A percentile compares a stretch with the other conserved stretches of the same genome.
Evolutionary conservation across 1,140 invertebrate species (phyloP).

Genomic region (Xylocopa sonorina): DNA sequence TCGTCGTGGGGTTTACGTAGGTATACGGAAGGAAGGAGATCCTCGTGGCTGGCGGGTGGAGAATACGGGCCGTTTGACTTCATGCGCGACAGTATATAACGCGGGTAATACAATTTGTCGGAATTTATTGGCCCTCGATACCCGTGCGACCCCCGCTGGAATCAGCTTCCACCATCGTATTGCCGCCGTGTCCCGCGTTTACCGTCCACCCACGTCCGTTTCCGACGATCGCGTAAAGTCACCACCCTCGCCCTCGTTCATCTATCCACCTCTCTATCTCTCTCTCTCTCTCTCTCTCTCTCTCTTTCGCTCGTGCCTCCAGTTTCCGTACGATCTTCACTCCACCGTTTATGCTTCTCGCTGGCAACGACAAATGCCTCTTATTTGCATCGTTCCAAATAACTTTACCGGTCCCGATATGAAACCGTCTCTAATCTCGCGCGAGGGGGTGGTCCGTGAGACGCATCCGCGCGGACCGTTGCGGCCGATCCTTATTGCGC

Average conservation of each 20-base stretch:
- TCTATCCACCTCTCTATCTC: not conserved
- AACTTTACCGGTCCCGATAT: conserved; percentile 15
- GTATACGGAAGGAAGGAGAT: conserved; percentile 32
- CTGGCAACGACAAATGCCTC: not conserved
- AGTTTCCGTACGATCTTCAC: not conserved
- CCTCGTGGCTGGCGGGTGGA: conserved; percentile 26
- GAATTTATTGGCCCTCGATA: conserved; percentile 74
- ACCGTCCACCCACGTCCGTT: conserved; percentile 56
- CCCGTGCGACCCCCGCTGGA: conserved; percentile 49
- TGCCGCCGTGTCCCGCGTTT: conserved; percentile 43
- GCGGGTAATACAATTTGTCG: conserved; percentile 74
- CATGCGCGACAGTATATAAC: conserved; percentile 74
- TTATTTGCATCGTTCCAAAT: conserved; percentile 32
- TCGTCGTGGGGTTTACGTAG: conserved; percentile 42
- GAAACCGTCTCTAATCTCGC: not conserved
- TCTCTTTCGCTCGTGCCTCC: not conserved
- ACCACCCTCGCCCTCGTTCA: too few species aligned
- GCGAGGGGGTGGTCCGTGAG: not conserved
- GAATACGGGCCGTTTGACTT: conserved; percentile 68
- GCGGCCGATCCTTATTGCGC: not conserved
- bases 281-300: not conserved
- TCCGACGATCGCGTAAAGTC: conserved; percentile 53
- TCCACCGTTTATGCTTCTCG: conserved; percentile 33
- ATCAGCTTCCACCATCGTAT: conserved; percentile 69
- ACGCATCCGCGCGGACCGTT: not conserved